Conservation (phyloP, 2,888 invertebrate genomes). For the Scelioninae gen. 1 region DNA sequence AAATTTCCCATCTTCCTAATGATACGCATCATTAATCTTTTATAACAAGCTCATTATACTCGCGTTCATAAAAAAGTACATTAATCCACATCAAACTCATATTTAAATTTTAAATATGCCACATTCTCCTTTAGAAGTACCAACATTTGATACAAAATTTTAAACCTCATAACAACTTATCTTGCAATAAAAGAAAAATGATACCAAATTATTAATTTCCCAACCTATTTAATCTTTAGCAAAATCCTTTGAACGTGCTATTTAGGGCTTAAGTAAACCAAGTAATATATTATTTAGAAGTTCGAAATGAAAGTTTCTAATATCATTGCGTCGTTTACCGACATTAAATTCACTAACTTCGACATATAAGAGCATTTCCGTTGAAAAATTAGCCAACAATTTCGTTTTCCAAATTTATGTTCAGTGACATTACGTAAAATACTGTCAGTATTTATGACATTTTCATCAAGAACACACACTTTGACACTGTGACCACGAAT, state of each 20-base stretch:
- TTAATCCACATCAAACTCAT: not conserved
- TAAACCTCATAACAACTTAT: too few species aligned
- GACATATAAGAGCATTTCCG: too few species aligned
- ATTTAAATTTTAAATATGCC: not conserved
- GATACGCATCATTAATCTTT: not conserved
- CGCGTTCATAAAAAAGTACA: slow-evolving; percentile 2
- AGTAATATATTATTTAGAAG: too few species aligned
- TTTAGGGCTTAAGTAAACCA: too few species aligned
- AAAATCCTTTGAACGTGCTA: too few species aligned
- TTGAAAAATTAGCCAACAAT: too few species aligned
- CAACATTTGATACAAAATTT: not conserved
- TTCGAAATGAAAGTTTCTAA: too few species aligned
- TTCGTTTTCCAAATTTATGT: not conserved
- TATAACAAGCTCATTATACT: not conserved
- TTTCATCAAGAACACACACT: slow-evolving; percentile 18
- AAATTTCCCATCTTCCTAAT: not conserved
- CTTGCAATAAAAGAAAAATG: too few species aligned
- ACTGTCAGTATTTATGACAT: not conserved
- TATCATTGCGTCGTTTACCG: too few species aligned
- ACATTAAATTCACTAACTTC: too few species aligned
- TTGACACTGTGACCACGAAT: slow-evolving; percentile 27
- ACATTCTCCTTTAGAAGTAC: not conserved
- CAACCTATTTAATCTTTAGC: too few species aligned
- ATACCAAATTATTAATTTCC: too few species aligned
- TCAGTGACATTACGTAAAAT: not conserved